Percentiles rank a stretch among this genome's conserved stretches.
These are phyloP conservation scores for Agonopterix alstromeriana DNA, from an alignment of 2,888 invertebrate species.

Conservation along the genomic window DNA sequence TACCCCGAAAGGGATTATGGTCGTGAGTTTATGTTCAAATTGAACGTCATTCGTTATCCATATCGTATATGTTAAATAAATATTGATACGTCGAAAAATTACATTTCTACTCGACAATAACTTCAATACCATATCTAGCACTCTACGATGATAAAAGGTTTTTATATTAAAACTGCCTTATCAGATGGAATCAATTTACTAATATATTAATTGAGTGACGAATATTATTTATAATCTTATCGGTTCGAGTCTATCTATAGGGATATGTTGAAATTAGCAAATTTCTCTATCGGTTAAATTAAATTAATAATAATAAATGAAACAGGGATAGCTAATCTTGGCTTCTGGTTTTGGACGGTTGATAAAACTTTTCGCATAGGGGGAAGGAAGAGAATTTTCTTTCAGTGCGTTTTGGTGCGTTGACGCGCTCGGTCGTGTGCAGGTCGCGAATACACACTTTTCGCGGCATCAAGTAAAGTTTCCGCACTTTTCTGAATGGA, in stretches of 20 bases:
- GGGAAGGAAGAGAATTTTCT: background rate
- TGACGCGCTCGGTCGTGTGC: conserved; percentile 7
- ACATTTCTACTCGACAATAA: background rate
- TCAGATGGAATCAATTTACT: conserved; percentile 48
- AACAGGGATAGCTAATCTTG: background rate
- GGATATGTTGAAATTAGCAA: conserved; percentile 11
- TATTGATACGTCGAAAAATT: too few species aligned
- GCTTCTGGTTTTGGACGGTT: conserved; percentile 2
- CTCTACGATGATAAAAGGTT: conserved; percentile 35
- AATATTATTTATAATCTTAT: conserved; percentile 33
- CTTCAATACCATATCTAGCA: conserved; percentile 14
- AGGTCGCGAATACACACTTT: background rate
- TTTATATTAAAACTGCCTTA: conserved; percentile 42
- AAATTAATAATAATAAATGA: too few species aligned
- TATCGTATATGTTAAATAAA: too few species aligned
- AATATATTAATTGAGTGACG: conserved; percentile 6
- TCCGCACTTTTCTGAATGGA: background rate
- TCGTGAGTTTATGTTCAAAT: too few species aligned
- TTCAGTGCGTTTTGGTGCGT: conserved; percentile 7
- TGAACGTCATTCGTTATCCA: too few species aligned
- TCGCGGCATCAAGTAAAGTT: background rate
- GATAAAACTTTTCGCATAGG: conserved; percentile 1
- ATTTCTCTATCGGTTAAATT: background rate
- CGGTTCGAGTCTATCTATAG: conserved; percentile 8
- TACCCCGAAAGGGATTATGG: too few species aligned